phyloP scores from a whole-genome alignment of 1,140 invertebrate species.

The Lordiphosa mommai region DNA sequence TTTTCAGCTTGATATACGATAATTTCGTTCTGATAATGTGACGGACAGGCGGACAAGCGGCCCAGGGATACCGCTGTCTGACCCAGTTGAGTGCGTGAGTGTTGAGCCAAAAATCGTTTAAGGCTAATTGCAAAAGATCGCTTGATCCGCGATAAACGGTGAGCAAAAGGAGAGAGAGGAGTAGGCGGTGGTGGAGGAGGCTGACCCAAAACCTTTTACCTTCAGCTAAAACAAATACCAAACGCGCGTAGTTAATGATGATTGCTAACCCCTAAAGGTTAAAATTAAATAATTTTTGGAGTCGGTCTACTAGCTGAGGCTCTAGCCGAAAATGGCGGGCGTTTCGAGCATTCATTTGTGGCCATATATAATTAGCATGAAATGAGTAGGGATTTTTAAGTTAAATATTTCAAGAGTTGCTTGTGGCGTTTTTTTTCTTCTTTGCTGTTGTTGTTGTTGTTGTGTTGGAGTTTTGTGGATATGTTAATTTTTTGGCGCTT shows the following conservation, averaged over 20 bases:
- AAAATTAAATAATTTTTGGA: constrained; percentile 74
- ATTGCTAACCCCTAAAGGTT: constrained; percentile 73
- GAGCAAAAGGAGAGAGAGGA: constrained; percentile 5
- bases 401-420: constrained; percentile 60
- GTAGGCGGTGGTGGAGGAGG: constrained; percentile 31
- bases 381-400: constrained; percentile 75
- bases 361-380: constrained; percentile 74
- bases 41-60: constrained; percentile 37
- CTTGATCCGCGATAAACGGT: constrained; percentile 64
- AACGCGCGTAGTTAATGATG: constrained; percentile 72
- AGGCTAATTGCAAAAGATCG: constrained; percentile 76
- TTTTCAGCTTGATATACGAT: constrained; percentile 68
- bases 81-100: constrained; percentile 60
- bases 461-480: constrained; percentile 23
- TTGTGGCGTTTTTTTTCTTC: constrained; percentile 47
- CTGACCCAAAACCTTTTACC: constrained; percentile 70
- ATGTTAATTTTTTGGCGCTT: constrained; percentile 66
- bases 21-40: constrained; percentile 77
- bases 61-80: constrained; percentile 11
- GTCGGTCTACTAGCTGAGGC: constrained; percentile 6
- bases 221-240: constrained; percentile 28
- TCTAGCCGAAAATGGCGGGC: constrained; percentile 65
- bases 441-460: constrained; percentile 5
- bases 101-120: constrained; percentile 77
- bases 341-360: constrained; percentile 51